Evolutionary conservation across 2,888 invertebrate species (phyloP), one percentile per base, ranked within the genome.

Genomic region (Tachina grossa): DNA sequence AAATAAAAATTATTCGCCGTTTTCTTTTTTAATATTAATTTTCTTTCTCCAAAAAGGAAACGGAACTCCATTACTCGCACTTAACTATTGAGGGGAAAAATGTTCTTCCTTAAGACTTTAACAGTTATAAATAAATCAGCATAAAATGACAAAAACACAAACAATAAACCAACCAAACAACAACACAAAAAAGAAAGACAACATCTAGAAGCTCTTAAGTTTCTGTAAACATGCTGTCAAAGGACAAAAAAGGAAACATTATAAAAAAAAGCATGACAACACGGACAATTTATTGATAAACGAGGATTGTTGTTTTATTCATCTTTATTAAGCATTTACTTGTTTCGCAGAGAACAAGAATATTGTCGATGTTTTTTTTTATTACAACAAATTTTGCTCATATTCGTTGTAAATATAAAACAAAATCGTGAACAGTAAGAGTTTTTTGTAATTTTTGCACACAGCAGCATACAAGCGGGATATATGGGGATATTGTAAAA

Each of bases 61-160:
- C 79, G 85, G 85, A 85, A 83, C 53, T 76, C 85, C 83, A 83
- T 85, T 80, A 82, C 79, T 85, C 79, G 79, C 85, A 85, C 79
- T 85, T 76, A 78, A 80, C 41, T 53, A 8, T n/a, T 65, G 13
- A 1, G 45, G 49, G 45, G 31, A 71, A 80, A 45, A 39, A 22
- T 13, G 43, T 51, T 16, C 53, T 53, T 75, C 61, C 45, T 47
- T 16, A 66, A 71, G 78, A 61, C 76, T 53, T 83, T 14, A 72
- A 57, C 39, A 66, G 66, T 49, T 76, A 85, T 85, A 85, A 85
- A 85, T 85, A 83, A 85, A 85, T 85, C 83, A 79, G 43, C 39
- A 59, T 43, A 78, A 82, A 82, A 85, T 82, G 81, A 80, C 85
- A 83, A 83, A 83, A 83, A 65, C 79, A 85, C 66, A 65, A 68